Percentiles rank a stretch among this genome's conserved stretches.
phyloP scores from a whole-genome alignment of 2,888 invertebrate species.

The Ashinkailepas kermadecensis region DNA sequence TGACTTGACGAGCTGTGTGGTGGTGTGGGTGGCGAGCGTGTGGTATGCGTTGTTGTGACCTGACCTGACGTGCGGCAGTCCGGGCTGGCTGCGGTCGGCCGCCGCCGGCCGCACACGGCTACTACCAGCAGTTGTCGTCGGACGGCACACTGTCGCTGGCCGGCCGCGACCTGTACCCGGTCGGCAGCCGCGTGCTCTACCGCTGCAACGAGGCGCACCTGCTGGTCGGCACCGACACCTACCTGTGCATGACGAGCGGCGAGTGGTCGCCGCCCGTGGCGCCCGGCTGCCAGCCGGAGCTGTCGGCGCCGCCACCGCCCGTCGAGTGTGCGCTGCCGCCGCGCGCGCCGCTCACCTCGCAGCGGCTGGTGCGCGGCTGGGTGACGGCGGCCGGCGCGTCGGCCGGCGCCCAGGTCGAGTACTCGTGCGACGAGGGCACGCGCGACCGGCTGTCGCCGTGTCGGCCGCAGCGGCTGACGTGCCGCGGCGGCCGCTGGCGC shows the following conservation, averaged over 20 bases:
- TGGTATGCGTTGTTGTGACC: too few species aligned
- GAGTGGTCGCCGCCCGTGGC: conserved; percentile 28
- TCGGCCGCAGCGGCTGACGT: conserved; percentile 29
- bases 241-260: conserved; percentile 26
- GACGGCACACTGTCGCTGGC: not conserved
- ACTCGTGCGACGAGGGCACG: conserved; percentile 30
- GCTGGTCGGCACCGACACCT: conserved; percentile 27
- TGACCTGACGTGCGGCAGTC: not conserved
- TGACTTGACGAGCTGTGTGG: too few species aligned
- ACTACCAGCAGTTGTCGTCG: not conserved
- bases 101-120: not conserved
- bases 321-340: conserved; percentile 28
- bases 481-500: conserved; percentile 31
- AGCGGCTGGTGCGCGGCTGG: conserved; percentile 30
- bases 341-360: conserved; percentile 26
- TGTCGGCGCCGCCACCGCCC: not conserved
- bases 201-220: conserved; percentile 6
- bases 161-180: not conserved
- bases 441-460: conserved; percentile 32
- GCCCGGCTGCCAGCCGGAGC: conserved; percentile 24
- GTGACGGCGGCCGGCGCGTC: conserved; percentile 30
- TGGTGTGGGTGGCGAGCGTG: too few species aligned
- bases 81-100: not conserved
- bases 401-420: conserved; percentile 32
- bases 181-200: not conserved